Evolutionary conservation across 2,113 vertebrate species (phyloP), one percentile per base, ranked within the genome.

Genomic region (Neolamprologus sp.): DNA sequence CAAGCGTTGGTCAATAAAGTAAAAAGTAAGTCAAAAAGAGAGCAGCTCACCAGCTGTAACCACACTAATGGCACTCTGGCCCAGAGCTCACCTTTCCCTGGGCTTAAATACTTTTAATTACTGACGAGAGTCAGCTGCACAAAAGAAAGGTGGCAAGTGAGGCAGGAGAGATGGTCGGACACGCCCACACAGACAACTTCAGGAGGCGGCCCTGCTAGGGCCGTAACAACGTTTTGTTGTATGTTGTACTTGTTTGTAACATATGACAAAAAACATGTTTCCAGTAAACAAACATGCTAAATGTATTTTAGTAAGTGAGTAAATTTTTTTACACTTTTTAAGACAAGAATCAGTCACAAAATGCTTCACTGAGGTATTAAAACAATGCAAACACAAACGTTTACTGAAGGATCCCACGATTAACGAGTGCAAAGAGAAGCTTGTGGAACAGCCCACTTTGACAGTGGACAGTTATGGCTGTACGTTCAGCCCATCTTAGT

Each of bases 391-490:
- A 11, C 57, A 30, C 57, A 63, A 63, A 63, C 2, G 3, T 63
- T 19, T 63, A 19, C 0, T 33, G 9, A 33, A 63, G 58, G 0
- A 63, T 63, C 9, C 57, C 0, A 60, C 1, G 9, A 60, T 17
- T 33, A 30, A 60, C 14, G 57, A 30, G 57, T 30, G 5, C 55
- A 17, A 58, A 14, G 21, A 26, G 55, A 58, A 30, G 57, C 26
- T 30, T 30, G 26, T 17, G 12, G 54, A 55, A 2, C 54, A 55
- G 21, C 21, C 21, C 21, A 7, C 21, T 28, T 2, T 9, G 8
- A 19, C 5, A 33, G 28, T 0, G 0, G 28, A 7, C 58, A 35
- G 58, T 17, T 58, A 17, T 1, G 26, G 0, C 0, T 19, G 17
- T n/a, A 2, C 17, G 9, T 11, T n/a, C 30, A 63, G 58, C 58